These are phyloP conservation scores for Dinoponera quadriceps DNA, from an alignment of 1,140 invertebrate species.

Conservation along the genomic window DNA sequence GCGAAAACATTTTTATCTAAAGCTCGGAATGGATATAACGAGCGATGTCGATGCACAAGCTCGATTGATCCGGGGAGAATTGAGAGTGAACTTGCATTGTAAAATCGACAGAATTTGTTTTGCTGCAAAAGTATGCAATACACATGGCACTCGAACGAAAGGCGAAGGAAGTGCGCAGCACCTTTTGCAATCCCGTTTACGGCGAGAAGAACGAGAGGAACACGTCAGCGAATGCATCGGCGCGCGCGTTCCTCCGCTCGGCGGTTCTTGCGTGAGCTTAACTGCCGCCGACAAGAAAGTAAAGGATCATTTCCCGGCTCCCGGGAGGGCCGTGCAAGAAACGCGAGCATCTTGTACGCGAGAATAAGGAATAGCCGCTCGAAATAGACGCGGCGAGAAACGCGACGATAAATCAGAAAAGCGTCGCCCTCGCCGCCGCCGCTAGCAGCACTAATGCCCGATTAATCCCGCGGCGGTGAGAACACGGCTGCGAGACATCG, in stretches of 20 bases:
- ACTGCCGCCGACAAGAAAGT: slow-evolving; percentile 45
- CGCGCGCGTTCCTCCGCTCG: slow-evolving; percentile 24
- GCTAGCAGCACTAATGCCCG: slow-evolving; percentile 59
- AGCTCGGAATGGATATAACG: not conserved
- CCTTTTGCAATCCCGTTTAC: not conserved
- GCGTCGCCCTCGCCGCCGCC: slow-evolving; percentile 34
- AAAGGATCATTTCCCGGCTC: slow-evolving; percentile 30
- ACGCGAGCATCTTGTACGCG: slow-evolving; percentile 41
- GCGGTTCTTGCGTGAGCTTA: slow-evolving; percentile 55
- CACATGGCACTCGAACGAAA: not conserved
- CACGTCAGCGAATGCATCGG: slow-evolving; percentile 36
- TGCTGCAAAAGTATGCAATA: no score
- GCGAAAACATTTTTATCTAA: not conserved
- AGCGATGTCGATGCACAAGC: not conserved
- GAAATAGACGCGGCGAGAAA: slow-evolving; percentile 46
- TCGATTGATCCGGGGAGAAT: no score
- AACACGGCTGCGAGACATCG: slow-evolving; percentile 30
- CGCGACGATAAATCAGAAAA: slow-evolving; percentile 63
- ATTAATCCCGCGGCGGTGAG: slow-evolving; percentile 55
- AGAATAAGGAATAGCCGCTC: slow-evolving; percentile 50
- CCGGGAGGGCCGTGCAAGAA: slow-evolving; percentile 6
- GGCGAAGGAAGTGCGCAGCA: not conserved
- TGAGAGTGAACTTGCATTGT: no score
- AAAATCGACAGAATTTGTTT: no score
- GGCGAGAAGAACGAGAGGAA: not conserved